Conservation (phyloP, 2,888 invertebrate species). For the Diarsia mendica region DNA sequence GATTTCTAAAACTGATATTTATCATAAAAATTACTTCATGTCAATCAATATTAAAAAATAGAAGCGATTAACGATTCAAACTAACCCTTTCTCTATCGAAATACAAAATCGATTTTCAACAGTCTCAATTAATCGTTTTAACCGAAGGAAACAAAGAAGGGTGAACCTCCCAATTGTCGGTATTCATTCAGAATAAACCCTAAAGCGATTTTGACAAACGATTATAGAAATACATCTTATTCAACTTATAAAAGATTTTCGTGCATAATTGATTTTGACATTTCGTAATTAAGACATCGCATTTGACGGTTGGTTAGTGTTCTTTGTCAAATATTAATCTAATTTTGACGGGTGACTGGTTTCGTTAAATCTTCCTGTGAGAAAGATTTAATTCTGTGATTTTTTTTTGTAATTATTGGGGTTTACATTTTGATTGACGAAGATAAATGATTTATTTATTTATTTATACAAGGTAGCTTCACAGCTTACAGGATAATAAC, state of each 20-base stretch:
- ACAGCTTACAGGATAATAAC: too few relatives aligned
- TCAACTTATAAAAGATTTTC: slow-evolving; percentile 78
- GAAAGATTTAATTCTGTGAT: slow-evolving; percentile 69
- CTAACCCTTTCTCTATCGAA: slow-evolving; percentile 44
- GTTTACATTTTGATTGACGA: slow-evolving; percentile 50
- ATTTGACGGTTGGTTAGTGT: slow-evolving; percentile 77
- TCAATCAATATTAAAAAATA: slow-evolving; percentile 25
- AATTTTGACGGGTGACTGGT: slow-evolving; percentile 82
- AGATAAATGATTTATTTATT: too few relatives aligned
- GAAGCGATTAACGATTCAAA: slow-evolving; percentile 10
- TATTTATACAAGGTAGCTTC: too few relatives aligned
- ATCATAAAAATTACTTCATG: too few relatives aligned
- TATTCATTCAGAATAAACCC: slow-evolving; percentile 57
- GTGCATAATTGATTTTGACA: slow-evolving; percentile 88
- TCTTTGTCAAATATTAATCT: slow-evolving; percentile 77
- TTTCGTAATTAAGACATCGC: slow-evolving; percentile 67
- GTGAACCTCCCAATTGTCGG: slow-evolving; percentile 61
- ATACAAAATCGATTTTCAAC: slow-evolving; percentile 54
- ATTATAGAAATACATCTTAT: slow-evolving; percentile 82
- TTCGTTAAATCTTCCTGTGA: slow-evolving; percentile 73
- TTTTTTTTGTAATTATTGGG: slow-evolving; percentile 41
- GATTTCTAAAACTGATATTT: too few relatives aligned
- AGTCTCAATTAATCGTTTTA: slow-evolving; percentile 65
- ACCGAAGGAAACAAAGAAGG: slow-evolving; percentile 63
- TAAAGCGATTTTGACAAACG: slow-evolving; percentile 79